Base-by-base conservation (phyloP, 1,140 invertebrate genomes). In the Bombus polaris region DNA sequence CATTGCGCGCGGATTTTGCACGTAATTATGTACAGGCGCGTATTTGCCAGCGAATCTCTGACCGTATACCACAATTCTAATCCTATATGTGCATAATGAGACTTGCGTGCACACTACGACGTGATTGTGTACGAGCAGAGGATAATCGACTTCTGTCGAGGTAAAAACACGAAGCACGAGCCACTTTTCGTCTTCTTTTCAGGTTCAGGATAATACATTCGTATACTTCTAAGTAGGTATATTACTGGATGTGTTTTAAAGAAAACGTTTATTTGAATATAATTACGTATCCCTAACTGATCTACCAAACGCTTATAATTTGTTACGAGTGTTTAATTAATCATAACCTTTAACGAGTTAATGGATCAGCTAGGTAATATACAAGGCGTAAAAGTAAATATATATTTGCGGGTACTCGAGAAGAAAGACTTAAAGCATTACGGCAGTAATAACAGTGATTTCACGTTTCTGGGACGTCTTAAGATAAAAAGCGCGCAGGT, bases 1-100 rank as follows among this genome's bases (percentile, higher is more conserved):
- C 87, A 57, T 83, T 83, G 73, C 77, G 78, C 87, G 83, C 83
- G 80, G 72, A 80, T 81, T 80, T 89, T 83, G 82, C 87, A 83
- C 76, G 80, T 62, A 77, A 89, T 89, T 70, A 78, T 88, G 79
- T 89, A 89, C 80, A 87, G 80, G 3, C 70, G 87, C 65, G 78
- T 86, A 86, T 37, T 76, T 77, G 76, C 78, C 35, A 53, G 35
- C 53, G 65, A 71, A 83, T 81, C 80, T 82, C 80, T 86, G 80
- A 57, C 9, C 78, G 84, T 85, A 83, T 71, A 77, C 62, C 59
- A 47, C 32, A 86, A 71, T 85, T 86, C 65, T 83, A 75, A 86
- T 86, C 85, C 73, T 85, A 77, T 42, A 22, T 70, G 83, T 62
- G 83, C 68, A 39, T 70, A 74, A 65, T 39, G 57, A 75, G 18